phyloP scores from a whole-genome alignment of 2,113 vertebrate species.

The Xiphorhynchus elegans region DNA sequence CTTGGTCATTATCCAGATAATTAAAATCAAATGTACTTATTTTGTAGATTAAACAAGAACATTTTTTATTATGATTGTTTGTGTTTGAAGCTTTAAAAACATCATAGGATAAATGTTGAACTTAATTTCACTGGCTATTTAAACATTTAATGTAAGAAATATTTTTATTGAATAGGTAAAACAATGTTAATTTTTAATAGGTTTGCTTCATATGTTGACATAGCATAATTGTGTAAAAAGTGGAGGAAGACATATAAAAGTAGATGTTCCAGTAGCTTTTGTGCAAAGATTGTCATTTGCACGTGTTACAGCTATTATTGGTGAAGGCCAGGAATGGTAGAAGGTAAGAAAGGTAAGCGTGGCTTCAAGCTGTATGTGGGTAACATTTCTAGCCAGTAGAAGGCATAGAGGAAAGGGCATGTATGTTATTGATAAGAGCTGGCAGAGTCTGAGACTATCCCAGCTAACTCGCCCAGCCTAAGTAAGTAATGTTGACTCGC shows the following conservation, averaged over 20 bases:
- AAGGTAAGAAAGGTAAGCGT: rapidly evolving
- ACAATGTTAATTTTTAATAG: slow-evolving; percentile 55
- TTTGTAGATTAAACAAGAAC: slow-evolving; percentile 78
- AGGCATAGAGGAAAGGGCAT: neutral
- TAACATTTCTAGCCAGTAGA: neutral
- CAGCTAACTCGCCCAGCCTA: neutral
- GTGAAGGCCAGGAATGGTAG: neutral
- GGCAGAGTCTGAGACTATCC: neutral
- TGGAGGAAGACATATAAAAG: neutral
- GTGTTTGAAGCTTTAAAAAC: slow-evolving; percentile 72
- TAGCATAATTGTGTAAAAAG: neutral
- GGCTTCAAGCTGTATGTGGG: neutral
- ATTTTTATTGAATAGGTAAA: slow-evolving; percentile 24
- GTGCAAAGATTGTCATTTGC: neutral
- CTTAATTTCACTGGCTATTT: slow-evolving; percentile 67
- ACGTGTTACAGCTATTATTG: neutral
- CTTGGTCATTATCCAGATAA: slow-evolving; percentile 79
- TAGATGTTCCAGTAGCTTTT: neutral
- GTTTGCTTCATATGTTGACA: slow-evolving; percentile 29
- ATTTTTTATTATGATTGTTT: slow-evolving; percentile 78
- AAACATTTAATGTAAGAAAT: slow-evolving; percentile 66
- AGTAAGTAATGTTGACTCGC: neutral
- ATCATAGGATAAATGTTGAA: slow-evolving; percentile 60
- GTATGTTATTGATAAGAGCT: neutral
- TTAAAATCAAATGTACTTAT: slow-evolving; percentile 83